Evolutionary conservation across 2,888 invertebrate genomes (phyloP).

Genomic region (Plebejus melissa): DNA sequence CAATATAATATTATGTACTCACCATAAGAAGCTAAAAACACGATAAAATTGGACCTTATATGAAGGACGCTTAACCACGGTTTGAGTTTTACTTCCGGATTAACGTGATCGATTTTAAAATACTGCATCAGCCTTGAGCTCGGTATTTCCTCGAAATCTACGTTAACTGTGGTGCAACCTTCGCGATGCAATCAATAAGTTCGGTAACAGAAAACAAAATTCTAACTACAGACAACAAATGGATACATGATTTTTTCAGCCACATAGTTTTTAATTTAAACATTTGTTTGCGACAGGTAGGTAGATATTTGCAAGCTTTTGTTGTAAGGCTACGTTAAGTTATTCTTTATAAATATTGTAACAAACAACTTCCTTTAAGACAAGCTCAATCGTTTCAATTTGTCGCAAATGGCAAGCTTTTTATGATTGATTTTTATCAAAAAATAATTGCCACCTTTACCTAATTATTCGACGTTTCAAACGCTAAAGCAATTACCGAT

Average conservation of each 20-base stretch:
- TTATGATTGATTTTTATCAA: no score
- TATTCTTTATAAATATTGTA: no score
- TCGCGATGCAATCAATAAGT: background rate
- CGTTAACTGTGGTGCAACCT: background rate
- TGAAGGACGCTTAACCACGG: background rate
- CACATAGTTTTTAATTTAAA: background rate
- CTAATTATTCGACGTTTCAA: background rate
- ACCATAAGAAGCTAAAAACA: background rate
- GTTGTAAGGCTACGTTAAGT: no score
- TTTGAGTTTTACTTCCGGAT: background rate
- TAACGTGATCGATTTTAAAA: background rate
- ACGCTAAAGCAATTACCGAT: background rate
- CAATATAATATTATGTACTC: no score
- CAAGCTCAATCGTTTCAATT: no score
- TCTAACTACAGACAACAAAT: background rate
- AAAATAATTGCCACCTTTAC: background rate
- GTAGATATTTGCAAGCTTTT: background rate
- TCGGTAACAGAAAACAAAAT: constrained; percentile 11
- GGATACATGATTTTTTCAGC: background rate
- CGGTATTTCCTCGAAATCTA: background rate
- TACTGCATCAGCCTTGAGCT: constrained; percentile 5
- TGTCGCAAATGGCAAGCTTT: no score
- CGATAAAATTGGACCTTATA: background rate
- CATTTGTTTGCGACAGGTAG: no score
- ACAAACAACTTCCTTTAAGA: no score